Evolutionary conservation across 2,888 invertebrate genomes (phyloP), one percentile per base, ranked within the genome.

Genomic region (Sinopyrophorus schimmeli): DNA sequence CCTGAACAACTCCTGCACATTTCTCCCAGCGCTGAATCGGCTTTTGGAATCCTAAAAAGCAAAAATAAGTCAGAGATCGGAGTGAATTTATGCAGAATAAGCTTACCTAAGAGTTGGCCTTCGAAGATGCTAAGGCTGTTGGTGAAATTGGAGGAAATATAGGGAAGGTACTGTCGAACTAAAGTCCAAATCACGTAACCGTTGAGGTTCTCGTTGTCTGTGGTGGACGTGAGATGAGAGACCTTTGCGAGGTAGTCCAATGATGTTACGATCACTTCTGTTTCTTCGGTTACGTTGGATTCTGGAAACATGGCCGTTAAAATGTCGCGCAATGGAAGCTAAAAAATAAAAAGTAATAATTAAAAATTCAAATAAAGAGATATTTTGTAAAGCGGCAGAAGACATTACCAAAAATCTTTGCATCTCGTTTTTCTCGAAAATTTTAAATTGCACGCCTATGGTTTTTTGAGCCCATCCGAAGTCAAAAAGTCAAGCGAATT

Each of bases 181-280:
- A 82, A 65, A 15, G 76, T 75, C 81, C 82, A 82, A 55, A 80
- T 78, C 48, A 80, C 62, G 63, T 81, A 83, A 61, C 80, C 78
- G 65, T 81, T 81, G 57, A 80, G 63, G 6, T 76, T 76, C 44
- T 77, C 64, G 38, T 71, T 64, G 54, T 79, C 78, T 7, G 78
- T 76, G 0, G 76, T 68, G 0, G 78, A 74, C 14, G 79, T 73
- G 9, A 80, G 73, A 42, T 68, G 70, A 4, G 79, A 77, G 41
- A 82, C 69, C 47, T 76, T 73, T 20, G 65, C 63, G 17, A 82
- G 64, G 68, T 81, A 82, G 27, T 76, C 73, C 3, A 72, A 67
- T 10, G 78, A 77, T 7, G 74, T 66, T 0, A 81, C 71, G 20
- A 80, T 69, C 1, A 83, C 72, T 61, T 76, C 74, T 0, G 80